Evolutionary conservation across 1,140 invertebrate species (phyloP), one percentile per base, ranked within the genome.

Genomic region (Phocides pigmalion): DNA sequence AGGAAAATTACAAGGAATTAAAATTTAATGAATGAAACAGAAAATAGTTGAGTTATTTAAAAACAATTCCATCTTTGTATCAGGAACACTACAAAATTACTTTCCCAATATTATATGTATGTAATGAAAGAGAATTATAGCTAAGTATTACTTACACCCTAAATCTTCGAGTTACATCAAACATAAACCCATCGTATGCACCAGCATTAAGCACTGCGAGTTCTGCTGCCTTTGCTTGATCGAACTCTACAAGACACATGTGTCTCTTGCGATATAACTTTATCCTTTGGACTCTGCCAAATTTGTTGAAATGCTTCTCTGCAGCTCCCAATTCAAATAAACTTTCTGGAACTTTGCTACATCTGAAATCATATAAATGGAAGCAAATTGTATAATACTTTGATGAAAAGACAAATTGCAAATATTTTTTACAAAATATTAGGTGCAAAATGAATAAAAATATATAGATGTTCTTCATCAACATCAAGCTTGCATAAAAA

Each of bases 261-360:
- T 93, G 90, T 39, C 92, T 91, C 51, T 93, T 94, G 0, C 94
- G 93, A 12, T 93, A 91, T 49, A 95, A 88, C 14, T 92, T 91
- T 39, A 96, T 94, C 64, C 93, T 93, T 1, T 92, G 82, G 11
- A 95, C 91, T 32, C 83, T 90, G 0, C 95, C 95, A 81, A 94
- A 96, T 59, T 94, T 93, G 5, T 90, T 84, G 61, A 96, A 96
- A 74, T 95, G 94, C 50, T 93, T 90, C 63, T 94, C 94, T 1
- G 94, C 95, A 44, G 92, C 79, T 51, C 83, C 78, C 71, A 93
- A 92, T 68, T 94, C 84, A n/a, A 95, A 93, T 37, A 96, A 89
- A 3, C 88, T 72, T 58, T 94, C 93, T 0, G 95, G 95, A 19
- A 95, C 94, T 71, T 95, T 90, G 6, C 90, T 84, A 70, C 95